Percentiles rank a stretch among this genome's conserved stretches.
Evolutionary conservation across 92 coral and sea anemone species (phyloP).

Genomic region (Micromussa lordhowensis): DNA sequence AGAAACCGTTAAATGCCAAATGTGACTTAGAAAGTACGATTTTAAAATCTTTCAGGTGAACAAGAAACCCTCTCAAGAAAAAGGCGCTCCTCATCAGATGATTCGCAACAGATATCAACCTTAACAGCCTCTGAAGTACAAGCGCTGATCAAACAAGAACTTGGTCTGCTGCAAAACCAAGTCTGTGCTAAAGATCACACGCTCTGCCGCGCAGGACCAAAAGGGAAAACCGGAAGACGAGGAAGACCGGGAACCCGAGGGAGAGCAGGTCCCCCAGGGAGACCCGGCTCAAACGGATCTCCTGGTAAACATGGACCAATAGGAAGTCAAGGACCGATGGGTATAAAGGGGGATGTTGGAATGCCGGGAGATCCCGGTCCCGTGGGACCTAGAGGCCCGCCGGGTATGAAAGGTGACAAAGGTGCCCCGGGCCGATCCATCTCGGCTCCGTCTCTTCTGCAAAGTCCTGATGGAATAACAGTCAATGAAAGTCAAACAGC

Average conservation of each 20-base stretch:
- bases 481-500: constrained; percentile 61
- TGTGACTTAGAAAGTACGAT: neutral
- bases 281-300: constrained; percentile 53
- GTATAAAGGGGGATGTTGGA: constrained; percentile 51
- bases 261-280: constrained; percentile 54
- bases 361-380: constrained; percentile 60
- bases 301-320: constrained; percentile 69
- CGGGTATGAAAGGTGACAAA: constrained; percentile 61
- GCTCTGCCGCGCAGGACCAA: constrained; percentile 56
- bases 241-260: constrained; percentile 58
- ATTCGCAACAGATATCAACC: neutral
- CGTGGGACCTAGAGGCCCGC: constrained; percentile 62
- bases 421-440: constrained; percentile 66
- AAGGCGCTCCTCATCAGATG: neutral
- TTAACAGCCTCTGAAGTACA: constrained; percentile 11
- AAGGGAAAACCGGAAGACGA: constrained; percentile 53
- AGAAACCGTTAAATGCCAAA: no score
- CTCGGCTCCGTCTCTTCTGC: constrained; percentile 56
- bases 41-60: neutral
- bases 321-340: constrained; percentile 55
- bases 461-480: constrained; percentile 40
- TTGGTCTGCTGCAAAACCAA: constrained; percentile 44
- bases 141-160: constrained; percentile 44
- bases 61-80: neutral
- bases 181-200: constrained; percentile 58